Base-by-base conservation (phyloP, 2,888 invertebrate genomes). In the Agrochola litura region DNA sequence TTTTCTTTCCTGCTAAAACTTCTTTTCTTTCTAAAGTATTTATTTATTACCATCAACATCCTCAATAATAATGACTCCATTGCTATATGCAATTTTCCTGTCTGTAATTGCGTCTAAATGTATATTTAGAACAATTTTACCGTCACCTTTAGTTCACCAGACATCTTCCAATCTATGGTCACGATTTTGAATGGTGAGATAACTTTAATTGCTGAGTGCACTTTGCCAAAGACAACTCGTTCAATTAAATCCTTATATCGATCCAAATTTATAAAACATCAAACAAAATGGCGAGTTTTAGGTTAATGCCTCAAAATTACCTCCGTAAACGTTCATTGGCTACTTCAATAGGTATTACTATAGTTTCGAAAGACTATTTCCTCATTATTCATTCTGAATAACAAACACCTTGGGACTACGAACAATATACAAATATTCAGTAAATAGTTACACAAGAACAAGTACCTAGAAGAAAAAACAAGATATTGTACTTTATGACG, bases 141-240 rank as follows among this genome's bases (percentile, higher is more conserved):
- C 52, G 52, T 46, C 37, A 49, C 43, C 30, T 63, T 63, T 54
- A 67, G n/a, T 64, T 68, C 37, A 6, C 68, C 52, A 77, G 78
- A n/a, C 82, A 82, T 81, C 83, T 83, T 69, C 58, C 43, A 79
- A 81, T 81, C 81, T 79, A 49, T 65, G 54, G 83, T 81, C 81
- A 83, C 79, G 81, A 83, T 83, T 81, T 83, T 60, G 64, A 73
- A 81, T 73, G 60, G 60, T 73, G 63, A 83, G 72, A 81, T 83
- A 78, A 79, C 78, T 81, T 69, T 79, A 83, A 73, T 81, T 73
- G 64, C 79, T 49, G 12, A 60, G 58, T 60, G 46, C 68, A 69
- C 61, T 68, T 60, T 71, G 12, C 61, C 54, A 65, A 65, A 60
- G 41, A 72, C 79, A 78, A 60, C 25, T 22, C 68, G 61, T 60